Conservation (phyloP, 23 tunicate genomes). For the Trididemnum clinides region DNA sequence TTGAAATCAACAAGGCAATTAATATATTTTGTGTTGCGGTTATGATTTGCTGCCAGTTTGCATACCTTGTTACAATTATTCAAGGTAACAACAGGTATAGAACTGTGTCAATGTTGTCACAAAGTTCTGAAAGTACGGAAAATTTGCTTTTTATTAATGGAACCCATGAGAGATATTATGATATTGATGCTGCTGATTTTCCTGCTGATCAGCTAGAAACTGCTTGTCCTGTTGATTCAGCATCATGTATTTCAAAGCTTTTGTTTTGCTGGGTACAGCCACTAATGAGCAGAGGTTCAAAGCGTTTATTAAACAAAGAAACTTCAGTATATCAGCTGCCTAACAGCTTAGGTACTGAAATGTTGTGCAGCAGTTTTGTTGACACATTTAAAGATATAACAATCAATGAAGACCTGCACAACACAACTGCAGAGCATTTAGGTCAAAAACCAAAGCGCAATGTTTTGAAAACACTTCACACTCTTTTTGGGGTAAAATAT, state of each 20-base stretch:
- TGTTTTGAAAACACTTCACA: slow-evolving; percentile 43
- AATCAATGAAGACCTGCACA: background rate
- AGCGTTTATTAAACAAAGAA: slow-evolving; percentile 39
- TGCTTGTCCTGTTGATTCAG: slow-evolving; percentile 65
- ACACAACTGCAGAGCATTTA: background rate
- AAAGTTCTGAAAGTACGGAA: slow-evolving; percentile 16
- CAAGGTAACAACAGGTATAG: slow-evolving; percentile 43
- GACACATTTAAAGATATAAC: background rate
- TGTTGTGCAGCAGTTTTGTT: slow-evolving; percentile 40
- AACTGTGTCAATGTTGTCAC: slow-evolving; percentile 52
- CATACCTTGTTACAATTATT: slow-evolving; percentile 22
- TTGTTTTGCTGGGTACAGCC: slow-evolving; percentile 89
- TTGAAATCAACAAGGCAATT: slow-evolving; percentile 14
- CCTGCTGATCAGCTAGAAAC: slow-evolving; percentile 3
- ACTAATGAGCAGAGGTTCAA: slow-evolving; percentile 67
- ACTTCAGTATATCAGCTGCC: slow-evolving; percentile 68
- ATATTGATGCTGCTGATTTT: slow-evolving; percentile 10
- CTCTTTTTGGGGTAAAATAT: slow-evolving; percentile 58
- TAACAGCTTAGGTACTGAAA: slow-evolving; percentile 49
- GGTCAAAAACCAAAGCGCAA: background rate
- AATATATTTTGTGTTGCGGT: slow-evolving; percentile 56
- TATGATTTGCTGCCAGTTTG: slow-evolving; percentile 56
- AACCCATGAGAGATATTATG: slow-evolving; percentile 19
- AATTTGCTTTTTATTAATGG: background rate
- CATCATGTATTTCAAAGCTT: slow-evolving; percentile 42